A percentile compares a stretch with the other conserved stretches of the same genome.
Evolutionary conservation across 2,888 invertebrate species (phyloP).

Genomic region (Lochmaea capreae): DNA sequence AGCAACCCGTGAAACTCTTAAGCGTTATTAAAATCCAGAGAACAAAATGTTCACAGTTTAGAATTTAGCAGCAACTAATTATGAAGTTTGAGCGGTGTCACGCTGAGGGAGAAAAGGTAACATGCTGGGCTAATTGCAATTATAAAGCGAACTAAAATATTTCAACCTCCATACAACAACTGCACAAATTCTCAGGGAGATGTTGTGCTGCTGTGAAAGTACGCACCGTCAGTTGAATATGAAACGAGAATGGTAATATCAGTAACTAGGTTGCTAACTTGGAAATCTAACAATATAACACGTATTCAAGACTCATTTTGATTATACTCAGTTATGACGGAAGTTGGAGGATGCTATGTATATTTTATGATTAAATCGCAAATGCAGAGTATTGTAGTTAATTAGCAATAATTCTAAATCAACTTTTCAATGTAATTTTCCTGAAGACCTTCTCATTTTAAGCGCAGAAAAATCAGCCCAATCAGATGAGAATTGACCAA

Average conservation of each 20-base stretch:
- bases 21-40: conserved; percentile 42
- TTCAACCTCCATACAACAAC: conserved; percentile 17
- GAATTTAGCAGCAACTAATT: conserved; percentile 53
- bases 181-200: conserved; percentile 13
- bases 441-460: too few species aligned
- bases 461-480: too few species aligned
- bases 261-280: conserved; percentile 8
- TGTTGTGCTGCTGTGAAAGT: conserved; percentile 9
- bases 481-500: too few species aligned
- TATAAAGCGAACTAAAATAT: conserved; percentile 48
- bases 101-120: conserved; percentile 44
- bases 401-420: too few species aligned
- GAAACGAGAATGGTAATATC: conserved; percentile 11
- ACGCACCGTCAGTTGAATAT: conserved; percentile 4
- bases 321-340: neutral
- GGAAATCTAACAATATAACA: conserved; percentile 3
- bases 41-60: conserved; percentile 47
- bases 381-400: neutral
- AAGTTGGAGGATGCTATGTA: neutral
- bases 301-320: neutral
- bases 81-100: conserved; percentile 50
- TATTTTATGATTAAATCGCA: too few species aligned
- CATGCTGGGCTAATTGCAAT: conserved; percentile 52
- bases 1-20: conserved; percentile 16
- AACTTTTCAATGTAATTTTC: too few species aligned